phyloP scores from a whole-genome alignment of 53 echinoderm and acorn worm species.

The Actinopyga echinites region DNA sequence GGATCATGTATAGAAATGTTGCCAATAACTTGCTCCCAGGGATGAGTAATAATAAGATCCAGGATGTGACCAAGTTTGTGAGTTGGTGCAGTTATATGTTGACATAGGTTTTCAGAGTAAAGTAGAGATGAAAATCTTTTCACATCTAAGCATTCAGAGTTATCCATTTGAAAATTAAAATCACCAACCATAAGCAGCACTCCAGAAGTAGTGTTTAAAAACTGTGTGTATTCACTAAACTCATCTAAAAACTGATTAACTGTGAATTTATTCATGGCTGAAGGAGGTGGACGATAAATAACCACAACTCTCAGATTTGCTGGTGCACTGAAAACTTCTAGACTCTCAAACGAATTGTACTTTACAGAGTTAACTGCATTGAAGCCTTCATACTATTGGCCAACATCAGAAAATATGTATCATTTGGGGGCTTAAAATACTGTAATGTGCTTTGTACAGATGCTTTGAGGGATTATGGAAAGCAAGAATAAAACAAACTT shows the following conservation, averaged over 20 bases:
- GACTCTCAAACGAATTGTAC: not conserved
- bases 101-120: not conserved
- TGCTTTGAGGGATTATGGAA: no score
- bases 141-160: not conserved
- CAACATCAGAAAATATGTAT: no score
- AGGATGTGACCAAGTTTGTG: slow-evolving; percentile 24
- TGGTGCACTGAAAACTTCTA: not conserved
- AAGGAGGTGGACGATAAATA: not conserved
- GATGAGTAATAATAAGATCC: not conserved
- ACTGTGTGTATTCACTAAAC: not conserved
- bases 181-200: not conserved
- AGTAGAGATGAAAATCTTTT: not conserved
- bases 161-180: slow-evolving; percentile 6
- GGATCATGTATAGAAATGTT: not conserved
- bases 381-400: no score
- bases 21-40: not conserved
- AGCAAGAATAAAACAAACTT: no score
- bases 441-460: no score
- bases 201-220: slow-evolving; percentile 6
- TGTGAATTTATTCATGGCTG: not conserved
- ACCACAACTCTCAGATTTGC: not conserved
- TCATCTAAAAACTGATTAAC: not conserved
- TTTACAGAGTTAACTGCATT: no score
- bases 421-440: no score
- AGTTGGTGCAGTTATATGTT: not conserved